Base-by-base conservation (phyloP, 1,140 invertebrate species). In the Drosophila funebris region DNA sequence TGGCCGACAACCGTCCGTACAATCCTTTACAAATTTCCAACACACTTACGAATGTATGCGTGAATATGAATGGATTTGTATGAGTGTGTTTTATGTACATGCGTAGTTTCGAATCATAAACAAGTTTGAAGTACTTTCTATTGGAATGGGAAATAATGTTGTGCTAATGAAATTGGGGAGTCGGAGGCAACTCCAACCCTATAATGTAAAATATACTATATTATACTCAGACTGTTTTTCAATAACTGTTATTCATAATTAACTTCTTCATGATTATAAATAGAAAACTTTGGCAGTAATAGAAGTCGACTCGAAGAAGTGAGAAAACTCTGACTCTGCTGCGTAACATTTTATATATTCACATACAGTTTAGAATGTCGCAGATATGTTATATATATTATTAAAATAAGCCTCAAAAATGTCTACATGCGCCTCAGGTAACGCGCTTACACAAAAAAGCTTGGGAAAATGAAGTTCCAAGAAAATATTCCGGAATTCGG, bases 401-500 rank as follows among this genome's bases (percentile, higher is more conserved):
- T 3, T 27, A 14, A 3, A 7, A 29, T 20, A n/a, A 20, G 41
- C 5, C 3, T 46, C 4, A 5, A 14, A 13, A 27, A 1, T 27
- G 6, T 48, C n/a, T 27, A 29, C 24, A 48, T 13, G 24, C 11
- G n/a, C 7, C 76, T 63, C 67, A 63, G 62, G 22, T 41, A 58
- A 61, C 68, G 36, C 29, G 79, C 53, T 58, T 46, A 62, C 64
- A 73, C 78, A 48, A 84, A 76, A 76, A 70, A 76, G 78, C 85
- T 79, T 90, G 87, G 87, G 87, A 90, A 90, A 90, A 90, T 79
- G 73, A 77, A 75, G 68, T 90, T 90, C 87, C 85, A 78, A 84
- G 87, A 90, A 90, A 89, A 90, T 85, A 78, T 85, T 85, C 87
- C 87, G 87, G 87, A 90, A 89, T 90, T 90, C 75, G 76, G 73